phyloP scores from a whole-genome alignment of 2,113 vertebrate species.

The Hyperopisus bebe region DNA sequence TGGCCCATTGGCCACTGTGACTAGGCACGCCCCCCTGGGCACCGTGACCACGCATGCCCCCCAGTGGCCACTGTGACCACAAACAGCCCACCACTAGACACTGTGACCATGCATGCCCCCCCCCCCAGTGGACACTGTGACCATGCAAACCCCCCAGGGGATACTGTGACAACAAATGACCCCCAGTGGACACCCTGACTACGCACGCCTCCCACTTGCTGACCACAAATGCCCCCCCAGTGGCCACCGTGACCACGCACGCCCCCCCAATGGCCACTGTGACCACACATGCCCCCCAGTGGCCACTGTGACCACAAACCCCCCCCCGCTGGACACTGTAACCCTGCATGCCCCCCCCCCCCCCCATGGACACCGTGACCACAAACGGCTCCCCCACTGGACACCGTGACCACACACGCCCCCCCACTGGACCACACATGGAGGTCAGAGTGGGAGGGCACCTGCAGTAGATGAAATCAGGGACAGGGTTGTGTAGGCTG shows the following conservation, averaged over 20 bases:
- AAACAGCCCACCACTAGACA: not conserved
- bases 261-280: not conserved
- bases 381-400: not conserved
- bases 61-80: not conserved
- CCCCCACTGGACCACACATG: not conserved
- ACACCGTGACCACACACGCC: not conserved
- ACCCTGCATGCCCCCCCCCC: not conserved
- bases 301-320: not conserved
- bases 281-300: not conserved
- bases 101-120: not conserved
- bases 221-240: no score
- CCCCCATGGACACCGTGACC: no score
- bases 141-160: no score
- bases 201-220: no score
- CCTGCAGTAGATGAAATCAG: slow-evolving; percentile 97
- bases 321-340: not conserved
- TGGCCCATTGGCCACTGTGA: not conserved
- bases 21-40: not conserved
- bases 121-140: not conserved
- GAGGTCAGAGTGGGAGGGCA: slow-evolving; percentile 34
- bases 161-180: not conserved
- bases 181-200: not conserved
- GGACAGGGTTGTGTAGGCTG: slow-evolving; percentile 93
- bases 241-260: not conserved
- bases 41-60: not conserved